phyloP scores from a whole-genome alignment of 2,113 vertebrate species.

The Heterocephalus glaber region DNA sequence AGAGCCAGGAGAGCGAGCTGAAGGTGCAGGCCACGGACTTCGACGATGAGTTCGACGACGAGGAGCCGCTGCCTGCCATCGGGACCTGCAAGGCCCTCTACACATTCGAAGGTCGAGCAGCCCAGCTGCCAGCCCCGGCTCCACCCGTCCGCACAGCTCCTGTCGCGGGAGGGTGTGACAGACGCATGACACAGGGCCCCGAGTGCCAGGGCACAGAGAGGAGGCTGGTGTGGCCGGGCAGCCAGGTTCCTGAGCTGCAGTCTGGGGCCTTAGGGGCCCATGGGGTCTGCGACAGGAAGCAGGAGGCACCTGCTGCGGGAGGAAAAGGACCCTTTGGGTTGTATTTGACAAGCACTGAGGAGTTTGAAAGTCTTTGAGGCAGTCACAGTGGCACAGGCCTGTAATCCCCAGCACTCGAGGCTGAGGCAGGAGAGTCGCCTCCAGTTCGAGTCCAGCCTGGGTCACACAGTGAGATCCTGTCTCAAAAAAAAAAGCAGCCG shows the following conservation, averaged over 20 bases:
- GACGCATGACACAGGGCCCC: too few relatives aligned
- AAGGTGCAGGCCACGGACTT: slow-evolving; percentile 92
- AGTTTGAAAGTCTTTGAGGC: not conserved
- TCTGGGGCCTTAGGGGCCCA: not conserved
- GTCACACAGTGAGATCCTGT: too few relatives aligned
- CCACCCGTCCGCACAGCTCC: too few relatives aligned
- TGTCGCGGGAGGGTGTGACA: too few relatives aligned
- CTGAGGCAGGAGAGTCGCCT: not conserved
- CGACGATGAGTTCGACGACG: slow-evolving; percentile 96
- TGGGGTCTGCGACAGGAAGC: not conserved
- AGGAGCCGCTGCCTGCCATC: slow-evolving; percentile 94
- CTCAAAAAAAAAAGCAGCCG: not conserved
- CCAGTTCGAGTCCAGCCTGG: not conserved
- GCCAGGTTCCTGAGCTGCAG: not conserved
- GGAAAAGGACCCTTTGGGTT: not conserved
- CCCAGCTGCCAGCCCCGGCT: not conserved
- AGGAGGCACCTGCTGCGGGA: not conserved
- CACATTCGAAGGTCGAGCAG: slow-evolving; percentile 92
- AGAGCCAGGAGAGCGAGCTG: slow-evolving; percentile 94
- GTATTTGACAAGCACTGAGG: not conserved
- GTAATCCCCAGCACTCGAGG: not conserved
- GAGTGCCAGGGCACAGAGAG: not conserved
- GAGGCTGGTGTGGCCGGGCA: not conserved
- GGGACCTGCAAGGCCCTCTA: slow-evolving; percentile 98
- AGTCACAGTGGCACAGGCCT: not conserved